phyloP scores from a whole-genome alignment of 2,888 invertebrate genomes.

The Hydriomena furcata region DNA sequence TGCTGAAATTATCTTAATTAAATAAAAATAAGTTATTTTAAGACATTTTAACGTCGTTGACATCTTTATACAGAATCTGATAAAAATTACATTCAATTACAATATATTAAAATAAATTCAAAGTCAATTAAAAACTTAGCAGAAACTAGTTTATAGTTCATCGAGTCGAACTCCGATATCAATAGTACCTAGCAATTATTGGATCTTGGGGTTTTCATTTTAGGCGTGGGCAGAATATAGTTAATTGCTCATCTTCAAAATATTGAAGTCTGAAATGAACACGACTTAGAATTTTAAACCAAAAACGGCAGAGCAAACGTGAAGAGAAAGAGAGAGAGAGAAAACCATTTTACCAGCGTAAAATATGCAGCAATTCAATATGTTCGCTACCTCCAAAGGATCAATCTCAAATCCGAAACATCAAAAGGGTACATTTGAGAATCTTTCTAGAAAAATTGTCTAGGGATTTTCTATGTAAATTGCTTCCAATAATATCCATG shows the following conservation, averaged over 20 bases:
- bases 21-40: too few relatives aligned
- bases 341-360: too few relatives aligned
- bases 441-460: conserved; percentile 3
- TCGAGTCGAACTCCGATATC: conserved; percentile 9
- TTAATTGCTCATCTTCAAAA: too few relatives aligned
- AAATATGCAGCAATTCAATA: too few relatives aligned
- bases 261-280: too few relatives aligned
- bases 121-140: conserved; percentile 13
- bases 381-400: background rate
- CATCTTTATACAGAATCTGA: too few relatives aligned
- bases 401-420: conserved; percentile 14
- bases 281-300: too few relatives aligned
- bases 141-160: conserved; percentile 19
- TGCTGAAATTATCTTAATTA: too few relatives aligned
- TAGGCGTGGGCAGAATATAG: background rate
- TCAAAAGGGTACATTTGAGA: conserved; percentile 7
- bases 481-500: background rate
- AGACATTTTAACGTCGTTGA: too few relatives aligned
- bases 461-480: background rate
- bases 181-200: conserved; percentile 4
- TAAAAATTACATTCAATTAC: too few relatives aligned
- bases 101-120: background rate
- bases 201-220: conserved; percentile 11
- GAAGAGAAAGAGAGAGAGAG: too few relatives aligned
- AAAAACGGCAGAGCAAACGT: too few relatives aligned